Evolutionary conservation across 1,140 invertebrate species (phyloP).

Genomic region (Apis cerana): DNA sequence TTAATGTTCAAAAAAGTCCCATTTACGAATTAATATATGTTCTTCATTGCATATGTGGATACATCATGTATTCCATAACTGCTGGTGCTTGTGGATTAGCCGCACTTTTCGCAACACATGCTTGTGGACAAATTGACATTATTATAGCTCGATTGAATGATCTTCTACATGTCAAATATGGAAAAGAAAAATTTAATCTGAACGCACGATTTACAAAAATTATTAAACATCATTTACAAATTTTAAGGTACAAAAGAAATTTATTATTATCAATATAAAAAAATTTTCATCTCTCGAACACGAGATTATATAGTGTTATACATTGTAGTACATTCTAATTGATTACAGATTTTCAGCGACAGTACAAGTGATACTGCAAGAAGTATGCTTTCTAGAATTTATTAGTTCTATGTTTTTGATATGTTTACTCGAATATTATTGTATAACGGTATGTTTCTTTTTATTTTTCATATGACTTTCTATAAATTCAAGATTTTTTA

Average conservation of each 20-base stretch:
- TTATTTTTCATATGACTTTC: no score
- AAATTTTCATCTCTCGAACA: no score
- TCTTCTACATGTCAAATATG: constrained; percentile 19
- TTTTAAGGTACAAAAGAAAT: constrained; percentile 35
- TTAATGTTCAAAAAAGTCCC: constrained; percentile 34
- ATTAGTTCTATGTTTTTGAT: constrained; percentile 66
- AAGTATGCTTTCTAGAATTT: constrained; percentile 67
- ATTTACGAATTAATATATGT: constrained; percentile 57
- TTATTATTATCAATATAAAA: no score
- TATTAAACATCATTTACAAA: constrained; percentile 42
- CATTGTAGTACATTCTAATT: background rate
- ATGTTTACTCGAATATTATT: constrained; percentile 68
- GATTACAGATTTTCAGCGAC: constrained; percentile 56
- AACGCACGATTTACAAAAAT: constrained; percentile 39
- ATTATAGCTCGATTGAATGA: constrained; percentile 44
- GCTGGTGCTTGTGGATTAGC: constrained; percentile 47
- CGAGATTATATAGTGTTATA: background rate
- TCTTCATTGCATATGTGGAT: constrained; percentile 44
- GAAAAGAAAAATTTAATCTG: background rate
- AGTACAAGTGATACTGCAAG: constrained; percentile 59
- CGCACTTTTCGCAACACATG: constrained; percentile 52
- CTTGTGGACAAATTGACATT: constrained; percentile 61
- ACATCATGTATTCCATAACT: constrained; percentile 42
- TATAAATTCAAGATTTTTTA: background rate
- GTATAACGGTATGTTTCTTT: constrained; percentile 58